Evolutionary conservation across 2,113 vertebrate genomes (phyloP).

Genomic region (Ginglymostoma cirratum): DNA sequence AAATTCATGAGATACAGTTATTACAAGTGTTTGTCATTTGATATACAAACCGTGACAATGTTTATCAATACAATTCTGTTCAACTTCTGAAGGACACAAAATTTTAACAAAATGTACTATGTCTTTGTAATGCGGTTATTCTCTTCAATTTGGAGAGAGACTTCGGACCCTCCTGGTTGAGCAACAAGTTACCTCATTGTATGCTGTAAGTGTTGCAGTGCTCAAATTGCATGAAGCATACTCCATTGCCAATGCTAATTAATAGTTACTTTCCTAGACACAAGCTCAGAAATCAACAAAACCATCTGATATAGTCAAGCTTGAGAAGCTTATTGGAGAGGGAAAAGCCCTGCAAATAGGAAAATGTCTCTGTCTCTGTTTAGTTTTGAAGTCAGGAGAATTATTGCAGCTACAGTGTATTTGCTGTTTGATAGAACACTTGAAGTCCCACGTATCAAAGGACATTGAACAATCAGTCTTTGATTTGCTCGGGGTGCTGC

Average conservation of each 20-base stretch:
- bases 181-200: not conserved
- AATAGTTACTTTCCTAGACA: not conserved
- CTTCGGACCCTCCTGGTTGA: not conserved
- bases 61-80: conserved; percentile 13
- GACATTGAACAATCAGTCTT: not conserved
- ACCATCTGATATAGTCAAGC: not conserved
- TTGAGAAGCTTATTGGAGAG: not conserved
- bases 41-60: not conserved
- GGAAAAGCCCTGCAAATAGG: not conserved
- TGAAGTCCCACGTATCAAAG: not conserved
- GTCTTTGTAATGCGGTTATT: not conserved
- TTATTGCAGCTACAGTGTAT: not conserved
- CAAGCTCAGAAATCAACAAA: not conserved
- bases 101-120: not conserved
- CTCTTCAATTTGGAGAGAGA: not conserved
- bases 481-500: not conserved
- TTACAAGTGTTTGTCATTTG: not conserved
- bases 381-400: not conserved
- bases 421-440: not conserved
- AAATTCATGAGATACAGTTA: not conserved
- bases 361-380: not conserved
- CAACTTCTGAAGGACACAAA: not conserved
- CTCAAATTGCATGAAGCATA: not conserved
- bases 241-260: not conserved
- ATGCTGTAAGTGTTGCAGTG: not conserved